phyloP scores from a whole-genome alignment of 1,140 invertebrate genomes.

The Brachystomella parvula region DNA sequence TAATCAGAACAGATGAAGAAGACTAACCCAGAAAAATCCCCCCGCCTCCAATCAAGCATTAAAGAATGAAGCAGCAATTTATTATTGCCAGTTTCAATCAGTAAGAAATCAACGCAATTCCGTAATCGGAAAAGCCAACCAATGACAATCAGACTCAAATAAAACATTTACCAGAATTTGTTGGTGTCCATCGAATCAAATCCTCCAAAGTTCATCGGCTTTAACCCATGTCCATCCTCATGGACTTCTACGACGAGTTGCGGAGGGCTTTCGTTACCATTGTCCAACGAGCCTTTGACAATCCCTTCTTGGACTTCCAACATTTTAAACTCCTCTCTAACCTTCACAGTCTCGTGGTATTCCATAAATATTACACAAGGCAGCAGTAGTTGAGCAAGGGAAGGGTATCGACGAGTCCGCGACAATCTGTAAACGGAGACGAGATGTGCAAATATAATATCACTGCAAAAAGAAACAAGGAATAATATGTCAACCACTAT shows the following conservation, averaged over 20 bases:
- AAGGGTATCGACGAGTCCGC: neutral
- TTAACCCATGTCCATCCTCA: neutral
- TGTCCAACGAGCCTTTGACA: neutral
- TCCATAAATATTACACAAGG: too few relatives aligned
- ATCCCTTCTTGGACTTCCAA: neutral
- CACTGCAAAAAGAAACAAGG: neutral
- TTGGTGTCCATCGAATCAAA: neutral
- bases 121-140: neutral
- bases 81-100: neutral
- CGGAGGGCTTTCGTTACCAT: neutral
- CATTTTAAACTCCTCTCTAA: neutral
- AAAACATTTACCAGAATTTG: neutral
- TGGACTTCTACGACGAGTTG: neutral
- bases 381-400: too few relatives aligned
- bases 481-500: neutral
- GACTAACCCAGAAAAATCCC: constrained; percentile 48
- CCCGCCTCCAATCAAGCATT: too few relatives aligned
- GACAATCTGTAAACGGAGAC: neutral
- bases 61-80: neutral
- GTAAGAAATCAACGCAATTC: neutral
- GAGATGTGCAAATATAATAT: neutral
- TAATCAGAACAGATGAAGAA: constrained; percentile 50
- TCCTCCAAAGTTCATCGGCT: neutral
- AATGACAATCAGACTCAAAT: neutral
- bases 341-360: neutral